Conservation (phyloP, 2,113 vertebrate species). For the Cochlearius cochlearius region DNA sequence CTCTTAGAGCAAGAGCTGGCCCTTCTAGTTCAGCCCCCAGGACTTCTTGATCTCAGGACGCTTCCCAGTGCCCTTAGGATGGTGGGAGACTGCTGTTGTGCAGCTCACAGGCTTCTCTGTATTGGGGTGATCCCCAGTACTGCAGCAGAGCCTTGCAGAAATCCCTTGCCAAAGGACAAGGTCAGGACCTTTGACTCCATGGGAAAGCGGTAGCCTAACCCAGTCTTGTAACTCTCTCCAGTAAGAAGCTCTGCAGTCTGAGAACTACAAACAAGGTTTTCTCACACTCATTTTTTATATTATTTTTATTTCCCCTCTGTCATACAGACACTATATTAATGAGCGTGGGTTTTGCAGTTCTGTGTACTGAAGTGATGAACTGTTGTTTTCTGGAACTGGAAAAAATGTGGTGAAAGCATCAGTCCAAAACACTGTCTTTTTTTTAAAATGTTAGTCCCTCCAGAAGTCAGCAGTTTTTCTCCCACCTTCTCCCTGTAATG, state of each 20-base stretch:
- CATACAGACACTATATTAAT: background rate
- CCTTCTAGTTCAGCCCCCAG: background rate
- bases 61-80: background rate
- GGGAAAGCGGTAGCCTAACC: background rate
- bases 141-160: background rate
- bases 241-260: background rate
- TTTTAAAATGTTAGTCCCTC: background rate
- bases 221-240: background rate
- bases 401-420: background rate
- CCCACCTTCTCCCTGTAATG: background rate
- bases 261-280: background rate
- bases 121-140: background rate
- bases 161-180: background rate
- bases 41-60: background rate
- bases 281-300: background rate
- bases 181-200: background rate
- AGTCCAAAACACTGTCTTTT: background rate
- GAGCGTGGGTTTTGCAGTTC: background rate
- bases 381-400: background rate
- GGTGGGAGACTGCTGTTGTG: background rate
- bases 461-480: constrained; percentile 2
- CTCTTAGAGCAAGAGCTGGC: background rate
- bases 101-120: background rate
- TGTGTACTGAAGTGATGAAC: background rate
- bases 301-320: background rate